Evolutionary conservation across 2,113 vertebrate genomes (phyloP), one percentile per base, ranked within the genome.

Genomic region (Campylorhamphus procurvoides): DNA sequence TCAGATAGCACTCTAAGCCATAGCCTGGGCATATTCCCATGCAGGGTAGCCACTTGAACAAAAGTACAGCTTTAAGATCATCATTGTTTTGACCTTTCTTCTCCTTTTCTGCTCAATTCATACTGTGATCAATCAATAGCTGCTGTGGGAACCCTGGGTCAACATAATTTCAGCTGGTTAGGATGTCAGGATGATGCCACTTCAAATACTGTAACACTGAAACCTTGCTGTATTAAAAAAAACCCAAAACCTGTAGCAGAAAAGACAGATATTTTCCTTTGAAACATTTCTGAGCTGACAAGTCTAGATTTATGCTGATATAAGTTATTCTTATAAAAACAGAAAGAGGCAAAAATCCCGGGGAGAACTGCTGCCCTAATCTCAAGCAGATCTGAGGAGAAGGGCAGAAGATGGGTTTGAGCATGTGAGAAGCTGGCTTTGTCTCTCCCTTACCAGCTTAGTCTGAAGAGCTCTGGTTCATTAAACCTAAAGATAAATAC

Each of bases 61-160:
- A 56, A 89, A 84, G 59, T 67, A 74, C 67, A 86, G 67, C 52
- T 52, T 56, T 85, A 83, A 89, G 93, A 85, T 91, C 86, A 93
- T 96, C 59, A 72, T 91, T 93, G 52, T 78, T 91, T 84, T 91
- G 80, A 95, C 74, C 71, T 87, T 94, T 92, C 83, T 84, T 93
- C 66, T 94, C 66, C 60, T 92, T 73, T 85, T 91, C 79, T 88
- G 64, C 72, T 94, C 75, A 37, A 4, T 84, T 87, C 93, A 56
- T 80, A 84, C 67, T 81, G 85, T 94, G 87, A 95, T 96, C 87
- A 93, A 77, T 95, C 91, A 94, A 88, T 87, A 90, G 67, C 78
- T 93, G 78, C 82, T 84, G 59, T 86, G 79, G 78, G 64, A 91
- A 50, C 67, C 77, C 39, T 67, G 85, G 93, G 82, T 90, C 93